Evolutionary conservation across 2,797 vertebrate genomes (phyloP), one percentile per base, ranked within the genome.

Genomic region (Scolopax rusticola): DNA sequence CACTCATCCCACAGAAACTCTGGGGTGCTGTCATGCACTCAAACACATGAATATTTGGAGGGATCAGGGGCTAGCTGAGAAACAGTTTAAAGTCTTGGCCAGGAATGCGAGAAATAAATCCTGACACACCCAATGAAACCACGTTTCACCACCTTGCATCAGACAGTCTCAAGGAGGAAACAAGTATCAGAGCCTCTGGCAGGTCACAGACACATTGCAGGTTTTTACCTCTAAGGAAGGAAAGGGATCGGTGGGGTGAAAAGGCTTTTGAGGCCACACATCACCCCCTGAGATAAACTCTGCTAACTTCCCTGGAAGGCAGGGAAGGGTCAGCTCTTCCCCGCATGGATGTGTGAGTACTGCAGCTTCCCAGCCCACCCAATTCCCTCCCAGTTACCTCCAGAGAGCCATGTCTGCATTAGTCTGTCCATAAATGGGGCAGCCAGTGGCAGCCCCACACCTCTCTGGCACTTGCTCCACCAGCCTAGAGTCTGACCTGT

Each of bases 271-370:
- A 38, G 73, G 61, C 33, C 36, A 17, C 43, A 9, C 7, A 2
- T 5, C 6, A 23, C 38, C 30, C 17, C n/a, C 8, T 3, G 33
- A 47, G 56, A 53, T 4, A 59, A 50, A 17, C 54, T 47, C 45
- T 2, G 0, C 5, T 8, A 12, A 13, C 51, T 28, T 51, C 21
- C n/a, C 40, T 14, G 7, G 74, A 30, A 47, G 48, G 21, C 2
- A 36, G 60, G 47, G 68, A 41, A 24, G 33, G 30, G 47, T 18
- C 15, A 14, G 47, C 56, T 68, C 48, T 27, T 30, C 54, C 47
- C 40, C 1, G 3, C 2, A 1, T 6, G 54, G 54, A 60, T 13
- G 63, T 25, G 48, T 28, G 23, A 8, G 18, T 53, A 53, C 4
- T 6, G 36, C 59, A 40, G 59, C 53, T 32, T 38, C 15, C 45